Conservation (phyloP, 2,888 invertebrate genomes). For the Lepeophtheirus nordmannii region DNA sequence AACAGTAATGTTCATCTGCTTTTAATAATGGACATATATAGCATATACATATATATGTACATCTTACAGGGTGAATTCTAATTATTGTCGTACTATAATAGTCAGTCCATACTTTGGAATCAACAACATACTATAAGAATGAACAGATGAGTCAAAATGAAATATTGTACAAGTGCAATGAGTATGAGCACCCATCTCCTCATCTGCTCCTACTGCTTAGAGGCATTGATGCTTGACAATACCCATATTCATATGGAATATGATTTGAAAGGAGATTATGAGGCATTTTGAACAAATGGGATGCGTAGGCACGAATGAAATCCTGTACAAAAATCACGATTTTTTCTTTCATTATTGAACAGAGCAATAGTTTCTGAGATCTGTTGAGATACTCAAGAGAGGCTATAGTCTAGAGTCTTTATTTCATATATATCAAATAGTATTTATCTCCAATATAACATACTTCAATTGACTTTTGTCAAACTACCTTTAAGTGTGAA, state of each 20-base stretch:
- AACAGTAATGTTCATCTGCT: constrained; percentile 8
- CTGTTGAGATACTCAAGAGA: no score
- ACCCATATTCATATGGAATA: not conserved
- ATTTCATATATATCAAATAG: no score
- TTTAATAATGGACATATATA: not conserved
- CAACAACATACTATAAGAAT: not conserved
- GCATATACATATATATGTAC: no score
- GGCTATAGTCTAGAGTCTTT: no score
- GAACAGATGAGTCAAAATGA: not conserved
- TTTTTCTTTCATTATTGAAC: no score
- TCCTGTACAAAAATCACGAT: no score
- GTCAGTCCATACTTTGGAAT: not conserved
- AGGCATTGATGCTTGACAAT: not conserved
- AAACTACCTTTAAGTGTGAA: no score
- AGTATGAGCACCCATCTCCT: not conserved
- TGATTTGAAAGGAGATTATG: not conserved
- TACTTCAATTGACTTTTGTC: no score
- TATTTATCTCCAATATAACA: no score
- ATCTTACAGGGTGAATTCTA: not conserved
- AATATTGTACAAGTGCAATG: not conserved
- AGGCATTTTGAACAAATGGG: no score
- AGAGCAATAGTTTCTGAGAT: no score
- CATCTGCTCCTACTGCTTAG: not conserved
- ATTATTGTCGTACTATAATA: not conserved
- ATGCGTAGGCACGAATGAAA: no score